Evolutionary conservation across 2,113 vertebrate genomes (phyloP).

Genomic region (Thryonomys swinderianus): DNA sequence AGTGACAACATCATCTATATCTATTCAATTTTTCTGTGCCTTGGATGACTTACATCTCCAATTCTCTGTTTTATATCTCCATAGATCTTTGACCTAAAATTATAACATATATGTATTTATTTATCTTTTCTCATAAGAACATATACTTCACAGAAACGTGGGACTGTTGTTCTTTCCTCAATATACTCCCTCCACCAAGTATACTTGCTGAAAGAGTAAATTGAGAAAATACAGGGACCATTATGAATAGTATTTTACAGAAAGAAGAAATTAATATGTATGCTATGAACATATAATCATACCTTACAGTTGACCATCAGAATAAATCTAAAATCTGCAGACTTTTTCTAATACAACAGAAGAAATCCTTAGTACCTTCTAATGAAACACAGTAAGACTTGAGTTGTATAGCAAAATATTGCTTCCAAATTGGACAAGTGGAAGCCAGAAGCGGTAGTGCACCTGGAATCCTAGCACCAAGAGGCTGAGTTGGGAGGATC

Average conservation of each 20-base stretch:
- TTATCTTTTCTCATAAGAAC: not conserved
- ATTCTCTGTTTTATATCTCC: not conserved
- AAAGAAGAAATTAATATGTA: conserved; percentile 5
- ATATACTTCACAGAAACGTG: not conserved
- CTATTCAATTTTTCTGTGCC: not conserved
- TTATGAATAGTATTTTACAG: not conserved
- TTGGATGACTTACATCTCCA: not conserved
- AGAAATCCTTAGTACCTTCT: conserved; percentile 42
- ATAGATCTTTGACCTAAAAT: not conserved
- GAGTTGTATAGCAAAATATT: conserved; percentile 25
- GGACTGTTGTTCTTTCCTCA: not conserved
- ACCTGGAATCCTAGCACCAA: not conserved
- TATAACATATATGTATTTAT: not conserved
- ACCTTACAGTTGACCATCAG: not conserved
- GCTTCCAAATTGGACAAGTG: conserved; percentile 43
- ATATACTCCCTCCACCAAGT: not conserved
- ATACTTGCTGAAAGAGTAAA: not conserved
- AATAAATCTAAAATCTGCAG: not conserved
- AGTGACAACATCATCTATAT: not conserved
- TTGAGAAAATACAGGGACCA: not conserved
- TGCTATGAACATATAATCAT: conserved; percentile 9
- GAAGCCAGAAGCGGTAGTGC: not conserved
- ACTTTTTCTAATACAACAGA: conserved; percentile 28
- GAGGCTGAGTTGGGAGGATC: not conserved
- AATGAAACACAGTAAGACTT: conserved; percentile 17